phyloP scores from a whole-genome alignment of 2,113 vertebrate genomes.

The Tympanuchus pallidicinctus region DNA sequence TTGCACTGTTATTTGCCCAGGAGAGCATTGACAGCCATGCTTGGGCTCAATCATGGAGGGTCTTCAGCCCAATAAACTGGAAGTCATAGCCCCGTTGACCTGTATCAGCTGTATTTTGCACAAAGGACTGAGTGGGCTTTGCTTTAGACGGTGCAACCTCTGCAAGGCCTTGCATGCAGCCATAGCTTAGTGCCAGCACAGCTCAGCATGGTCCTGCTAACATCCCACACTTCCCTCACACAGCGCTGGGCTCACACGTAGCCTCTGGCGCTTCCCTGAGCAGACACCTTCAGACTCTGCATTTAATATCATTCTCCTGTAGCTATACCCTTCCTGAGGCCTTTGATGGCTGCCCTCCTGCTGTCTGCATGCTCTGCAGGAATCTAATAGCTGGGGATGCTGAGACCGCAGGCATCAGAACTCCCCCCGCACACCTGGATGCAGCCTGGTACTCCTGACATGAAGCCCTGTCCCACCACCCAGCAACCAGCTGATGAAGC shows the following conservation, averaged over 20 bases:
- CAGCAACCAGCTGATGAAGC: background rate
- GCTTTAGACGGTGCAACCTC: background rate
- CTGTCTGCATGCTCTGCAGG: fast-evolving
- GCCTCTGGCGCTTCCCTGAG: background rate
- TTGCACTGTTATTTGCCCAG: background rate
- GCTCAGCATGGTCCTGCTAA: fast-evolving
- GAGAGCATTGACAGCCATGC: background rate
- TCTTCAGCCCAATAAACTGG: background rate
- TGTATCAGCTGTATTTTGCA: fast-evolving
- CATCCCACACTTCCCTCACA: background rate
- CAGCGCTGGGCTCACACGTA: fast-evolving
- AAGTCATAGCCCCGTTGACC: background rate
- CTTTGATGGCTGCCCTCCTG: background rate
- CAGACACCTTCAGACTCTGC: background rate
- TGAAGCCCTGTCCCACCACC: background rate
- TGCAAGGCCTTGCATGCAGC: background rate
- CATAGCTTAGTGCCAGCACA: background rate
- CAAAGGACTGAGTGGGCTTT: background rate
- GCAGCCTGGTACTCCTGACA: fast-evolving
- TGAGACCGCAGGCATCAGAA: background rate
- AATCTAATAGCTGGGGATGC: background rate
- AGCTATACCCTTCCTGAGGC: background rate
- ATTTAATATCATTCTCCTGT: background rate
- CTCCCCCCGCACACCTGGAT: background rate
- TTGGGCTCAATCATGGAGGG: fast-evolving